A percentile compares a stretch with the other conserved stretches of the same genome.
Evolutionary conservation across 2,888 invertebrate genomes (phyloP).

Genomic region (Scaptomyza flava): DNA sequence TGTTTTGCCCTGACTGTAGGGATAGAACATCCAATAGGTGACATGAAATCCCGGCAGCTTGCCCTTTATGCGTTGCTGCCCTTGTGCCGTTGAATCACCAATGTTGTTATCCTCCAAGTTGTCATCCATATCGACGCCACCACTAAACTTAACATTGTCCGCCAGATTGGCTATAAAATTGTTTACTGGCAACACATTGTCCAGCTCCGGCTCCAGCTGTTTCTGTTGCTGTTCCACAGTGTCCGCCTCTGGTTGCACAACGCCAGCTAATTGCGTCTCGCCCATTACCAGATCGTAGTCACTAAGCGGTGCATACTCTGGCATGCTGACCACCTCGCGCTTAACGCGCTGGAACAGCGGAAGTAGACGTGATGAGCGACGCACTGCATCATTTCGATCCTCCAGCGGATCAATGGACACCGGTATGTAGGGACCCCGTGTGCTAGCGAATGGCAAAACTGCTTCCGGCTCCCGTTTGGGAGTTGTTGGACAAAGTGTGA

Average conservation of each 20-base stretch:
- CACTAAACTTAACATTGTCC: slow-evolving; percentile 83
- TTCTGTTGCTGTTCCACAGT: slow-evolving; percentile 9
- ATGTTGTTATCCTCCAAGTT: slow-evolving; percentile 75
- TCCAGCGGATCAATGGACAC: slow-evolving; percentile 81
- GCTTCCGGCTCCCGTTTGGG: slow-evolving; percentile 17
- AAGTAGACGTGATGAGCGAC: slow-evolving; percentile 80
- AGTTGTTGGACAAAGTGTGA: slow-evolving; percentile 84
- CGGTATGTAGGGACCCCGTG: slow-evolving; percentile 81
- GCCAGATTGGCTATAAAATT: slow-evolving; percentile 83
- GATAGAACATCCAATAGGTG: slow-evolving; percentile 90
- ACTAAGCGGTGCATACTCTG: slow-evolving; percentile 37
- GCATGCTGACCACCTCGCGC: slow-evolving; percentile 48
- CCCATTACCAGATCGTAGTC: slow-evolving; percentile 60
- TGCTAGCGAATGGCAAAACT: slow-evolving; percentile 49
- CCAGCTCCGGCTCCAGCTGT: slow-evolving; percentile 39
- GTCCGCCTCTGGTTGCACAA: slow-evolving; percentile 11
- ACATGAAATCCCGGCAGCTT: slow-evolving; percentile 86
- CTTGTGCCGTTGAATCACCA: slow-evolving; percentile 36
- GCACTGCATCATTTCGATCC: slow-evolving; percentile 69
- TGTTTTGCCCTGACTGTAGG: slow-evolving; percentile 87
- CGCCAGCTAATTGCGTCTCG: slow-evolving; percentile 39
- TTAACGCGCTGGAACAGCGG: slow-evolving; percentile 77
- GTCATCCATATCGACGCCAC: slow-evolving; percentile 65
- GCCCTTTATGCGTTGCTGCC: slow-evolving; percentile 40
- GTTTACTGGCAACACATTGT: slow-evolving; percentile 70